Evolutionary conservation across 2,888 invertebrate genomes (phyloP).

Genomic region (Drosophila parthenogenetica): DNA sequence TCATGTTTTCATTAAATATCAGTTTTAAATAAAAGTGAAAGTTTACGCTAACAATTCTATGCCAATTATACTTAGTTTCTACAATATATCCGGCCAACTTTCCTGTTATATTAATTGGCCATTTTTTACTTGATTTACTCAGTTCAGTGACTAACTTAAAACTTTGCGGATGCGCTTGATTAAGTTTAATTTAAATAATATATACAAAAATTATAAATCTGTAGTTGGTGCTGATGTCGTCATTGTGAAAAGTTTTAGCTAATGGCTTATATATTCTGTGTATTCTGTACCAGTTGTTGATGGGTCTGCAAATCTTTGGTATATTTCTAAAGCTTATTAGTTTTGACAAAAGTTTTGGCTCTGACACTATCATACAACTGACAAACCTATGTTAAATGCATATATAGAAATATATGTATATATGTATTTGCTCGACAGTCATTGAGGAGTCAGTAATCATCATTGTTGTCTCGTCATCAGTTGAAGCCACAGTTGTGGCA

Average conservation of each 20-base stretch:
- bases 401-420: neutral
- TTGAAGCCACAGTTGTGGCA: conserved; percentile 32
- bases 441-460: conserved; percentile 59
- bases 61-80: neutral
- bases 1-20: no score
- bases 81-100: neutral
- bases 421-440: conserved; percentile 27
- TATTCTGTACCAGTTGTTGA: conserved; percentile 41
- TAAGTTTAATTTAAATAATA: conserved; percentile 31
- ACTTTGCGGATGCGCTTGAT: conserved; percentile 21
- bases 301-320: conserved; percentile 44
- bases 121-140: neutral
- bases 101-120: neutral
- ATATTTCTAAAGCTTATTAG: conserved; percentile 69
- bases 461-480: conserved; percentile 54
- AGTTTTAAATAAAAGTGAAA: no score
- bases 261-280: conserved; percentile 47
- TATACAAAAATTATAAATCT: conserved; percentile 15
- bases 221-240: conserved; percentile 35
- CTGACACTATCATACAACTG: conserved; percentile 35
- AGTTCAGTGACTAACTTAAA: conserved; percentile 11
- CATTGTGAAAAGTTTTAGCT: conserved; percentile 42
- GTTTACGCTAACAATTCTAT: no score
- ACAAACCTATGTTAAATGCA: neutral
- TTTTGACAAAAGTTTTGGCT: conserved; percentile 58